Conservation (phyloP, 2,113 vertebrate species). For the Acanthisitta chloris region DNA sequence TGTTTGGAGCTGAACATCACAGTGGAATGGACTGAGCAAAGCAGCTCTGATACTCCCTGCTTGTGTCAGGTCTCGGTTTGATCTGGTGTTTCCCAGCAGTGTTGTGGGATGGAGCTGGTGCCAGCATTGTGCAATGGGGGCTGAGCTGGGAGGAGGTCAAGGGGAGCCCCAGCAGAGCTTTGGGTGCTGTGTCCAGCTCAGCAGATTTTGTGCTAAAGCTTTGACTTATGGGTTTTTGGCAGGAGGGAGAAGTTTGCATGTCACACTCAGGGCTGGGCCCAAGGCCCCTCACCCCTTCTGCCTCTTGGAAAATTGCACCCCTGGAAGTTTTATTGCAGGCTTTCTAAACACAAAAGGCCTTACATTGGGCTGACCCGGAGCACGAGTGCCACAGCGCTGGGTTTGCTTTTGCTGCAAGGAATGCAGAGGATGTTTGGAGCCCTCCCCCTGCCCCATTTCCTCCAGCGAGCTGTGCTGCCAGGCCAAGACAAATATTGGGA, state of each 20-base stretch:
- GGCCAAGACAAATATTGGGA: constrained; percentile 54
- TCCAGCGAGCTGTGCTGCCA: neutral
- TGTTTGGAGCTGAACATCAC: rapidly evolving
- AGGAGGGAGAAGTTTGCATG: rapidly evolving
- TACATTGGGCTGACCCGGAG: neutral
- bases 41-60: rapidly evolving
- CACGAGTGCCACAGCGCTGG: neutral
- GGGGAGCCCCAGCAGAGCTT: neutral
- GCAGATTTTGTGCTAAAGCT: neutral
- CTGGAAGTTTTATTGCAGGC: neutral
- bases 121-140: rapidly evolving
- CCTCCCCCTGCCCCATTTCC: constrained; percentile 54
- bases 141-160: neutral
- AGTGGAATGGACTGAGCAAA: rapidly evolving
- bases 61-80: rapidly evolving
- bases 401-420: neutral
- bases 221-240: neutral
- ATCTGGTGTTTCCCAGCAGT: rapidly evolving
- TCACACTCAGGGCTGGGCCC: rapidly evolving
- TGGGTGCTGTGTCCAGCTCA: neutral
- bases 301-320: neutral
- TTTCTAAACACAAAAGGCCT: neutral
- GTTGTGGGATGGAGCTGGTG: neutral
- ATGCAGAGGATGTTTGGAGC: constrained; percentile 51
- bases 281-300: neutral